Conservation (phyloP, 1,140 invertebrate species). For the Eriocheir sinensis region DNA sequence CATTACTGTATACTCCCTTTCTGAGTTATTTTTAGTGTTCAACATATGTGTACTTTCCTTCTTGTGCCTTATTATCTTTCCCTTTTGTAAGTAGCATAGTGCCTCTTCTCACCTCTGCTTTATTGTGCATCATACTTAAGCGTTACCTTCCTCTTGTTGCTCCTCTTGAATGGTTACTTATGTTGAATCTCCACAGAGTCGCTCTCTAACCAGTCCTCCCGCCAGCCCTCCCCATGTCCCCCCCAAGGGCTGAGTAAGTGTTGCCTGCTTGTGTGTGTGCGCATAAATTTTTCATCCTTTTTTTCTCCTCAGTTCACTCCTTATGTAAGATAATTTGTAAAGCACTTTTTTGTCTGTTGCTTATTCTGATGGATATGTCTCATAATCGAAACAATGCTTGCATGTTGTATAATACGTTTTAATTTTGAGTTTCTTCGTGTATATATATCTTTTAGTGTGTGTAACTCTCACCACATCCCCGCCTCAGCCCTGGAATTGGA, state of each 20-base stretch:
- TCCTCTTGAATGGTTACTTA: constrained; percentile 20
- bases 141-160: background rate
- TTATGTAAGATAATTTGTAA: too few relatives aligned
- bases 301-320: too few relatives aligned
- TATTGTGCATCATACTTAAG: background rate
- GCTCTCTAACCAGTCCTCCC: constrained; percentile 73
- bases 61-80: too few relatives aligned
- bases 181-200: constrained; percentile 56
- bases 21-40: too few relatives aligned
- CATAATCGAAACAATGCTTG: too few relatives aligned
- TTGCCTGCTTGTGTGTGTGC: background rate
- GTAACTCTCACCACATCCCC: background rate
- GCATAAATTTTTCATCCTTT: too few relatives aligned
- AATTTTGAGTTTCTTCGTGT: background rate
- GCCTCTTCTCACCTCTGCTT: background rate
- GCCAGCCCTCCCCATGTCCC: constrained; percentile 67
- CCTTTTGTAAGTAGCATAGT: too few relatives aligned
- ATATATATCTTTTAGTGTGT: background rate
- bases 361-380: too few relatives aligned
- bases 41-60: too few relatives aligned
- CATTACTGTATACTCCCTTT: too few relatives aligned
- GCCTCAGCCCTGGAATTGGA: background rate
- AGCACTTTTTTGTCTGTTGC: too few relatives aligned
- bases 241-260: constrained; percentile 70
- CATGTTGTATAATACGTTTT: background rate